These are phyloP conservation scores for Elgonia sp. DNA, from an alignment of 2,888 invertebrate species.

Conservation along the genomic window DNA sequence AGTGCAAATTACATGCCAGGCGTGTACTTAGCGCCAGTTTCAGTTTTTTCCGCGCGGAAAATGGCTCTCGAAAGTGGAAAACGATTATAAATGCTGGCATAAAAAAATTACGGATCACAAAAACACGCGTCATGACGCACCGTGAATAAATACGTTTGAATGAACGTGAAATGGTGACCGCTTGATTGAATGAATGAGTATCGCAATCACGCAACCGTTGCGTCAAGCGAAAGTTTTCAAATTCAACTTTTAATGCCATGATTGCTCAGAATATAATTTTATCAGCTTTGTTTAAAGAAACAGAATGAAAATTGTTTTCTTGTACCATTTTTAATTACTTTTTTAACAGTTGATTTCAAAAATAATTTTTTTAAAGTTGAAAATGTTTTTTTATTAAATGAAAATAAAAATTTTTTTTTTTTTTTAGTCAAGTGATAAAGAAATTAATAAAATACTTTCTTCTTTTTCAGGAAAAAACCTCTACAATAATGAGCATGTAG, in stretches of 20 bases:
- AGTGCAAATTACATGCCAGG: slow-evolving; percentile 65
- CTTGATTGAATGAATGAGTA: slow-evolving; percentile 49
- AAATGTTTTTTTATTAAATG: no score
- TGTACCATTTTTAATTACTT: no score
- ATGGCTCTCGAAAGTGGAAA: slow-evolving; percentile 56
- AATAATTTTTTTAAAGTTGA: not conserved
- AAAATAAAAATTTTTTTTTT: no score
- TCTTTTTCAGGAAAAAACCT: slow-evolving; percentile 97
- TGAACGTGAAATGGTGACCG: slow-evolving; percentile 35
- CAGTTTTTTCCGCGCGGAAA: slow-evolving; percentile 41
- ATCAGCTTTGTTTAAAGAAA: no score
- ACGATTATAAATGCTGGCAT: slow-evolving; percentile 35
- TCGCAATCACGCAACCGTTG: slow-evolving; percentile 45
- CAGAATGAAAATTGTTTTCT: no score
- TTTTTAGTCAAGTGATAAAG: not conserved
- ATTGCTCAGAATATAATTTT: not conserved
- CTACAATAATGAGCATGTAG: slow-evolving; percentile 99
- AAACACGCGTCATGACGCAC: slow-evolving; percentile 5
- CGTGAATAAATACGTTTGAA: slow-evolving; percentile 34
- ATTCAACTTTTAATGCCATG: slow-evolving; percentile 16
- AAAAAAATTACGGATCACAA: slow-evolving; percentile 17
- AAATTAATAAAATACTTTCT: slow-evolving; percentile 70
- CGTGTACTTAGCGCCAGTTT: slow-evolving; percentile 48
- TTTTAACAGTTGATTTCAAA: not conserved
- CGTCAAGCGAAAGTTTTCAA: slow-evolving; percentile 43